Evolutionary conservation across 2,888 invertebrate genomes (phyloP).

Genomic region (Tipula vernalis): DNA sequence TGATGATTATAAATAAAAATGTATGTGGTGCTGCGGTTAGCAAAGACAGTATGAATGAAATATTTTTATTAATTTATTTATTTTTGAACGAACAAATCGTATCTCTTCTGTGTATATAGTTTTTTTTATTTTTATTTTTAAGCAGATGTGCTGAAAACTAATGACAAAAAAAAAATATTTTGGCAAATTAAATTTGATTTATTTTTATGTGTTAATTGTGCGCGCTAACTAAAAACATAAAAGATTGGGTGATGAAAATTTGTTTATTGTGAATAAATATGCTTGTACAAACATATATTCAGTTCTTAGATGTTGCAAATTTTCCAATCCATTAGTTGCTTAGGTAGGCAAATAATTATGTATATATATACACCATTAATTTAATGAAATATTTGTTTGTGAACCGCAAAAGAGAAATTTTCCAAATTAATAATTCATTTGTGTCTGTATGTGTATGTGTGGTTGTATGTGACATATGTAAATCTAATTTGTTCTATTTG

Average conservation of each 20-base stretch:
- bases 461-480: not conserved
- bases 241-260: not conserved
- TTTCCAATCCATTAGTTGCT: not conserved
- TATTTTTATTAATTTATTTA: not conserved
- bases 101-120: not conserved
- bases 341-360: not conserved
- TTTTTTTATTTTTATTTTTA: not conserved
- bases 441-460: not conserved
- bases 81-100: not conserved
- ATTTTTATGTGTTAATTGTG: not conserved
- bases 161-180: not conserved
- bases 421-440: not conserved
- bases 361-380: not conserved
- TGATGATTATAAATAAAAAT: not conserved
- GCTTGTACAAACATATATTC: not conserved
- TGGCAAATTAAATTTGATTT: not conserved
- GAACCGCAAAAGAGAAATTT: not conserved
- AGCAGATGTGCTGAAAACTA: not conserved
- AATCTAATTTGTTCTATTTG: not conserved
- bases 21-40: not conserved
- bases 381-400: not conserved
- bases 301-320: not conserved
- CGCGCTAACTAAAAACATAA: not conserved
- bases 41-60: not conserved
- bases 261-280: not conserved